Base-by-base conservation (phyloP, 1,140 invertebrate genomes). In the Phortica variegata region DNA sequence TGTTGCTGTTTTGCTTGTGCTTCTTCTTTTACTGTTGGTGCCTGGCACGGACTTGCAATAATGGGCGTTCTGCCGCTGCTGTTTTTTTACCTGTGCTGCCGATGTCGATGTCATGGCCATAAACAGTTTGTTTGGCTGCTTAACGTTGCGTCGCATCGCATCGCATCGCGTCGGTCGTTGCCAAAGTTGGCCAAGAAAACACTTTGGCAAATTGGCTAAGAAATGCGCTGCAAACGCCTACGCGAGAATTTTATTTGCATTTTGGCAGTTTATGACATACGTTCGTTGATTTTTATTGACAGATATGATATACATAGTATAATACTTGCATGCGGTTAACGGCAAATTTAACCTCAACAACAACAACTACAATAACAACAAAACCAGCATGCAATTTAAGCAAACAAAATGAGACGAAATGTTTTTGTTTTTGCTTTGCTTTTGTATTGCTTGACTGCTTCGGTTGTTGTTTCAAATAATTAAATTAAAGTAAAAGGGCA, bases 161-260 rank as follows among this genome's bases (percentile, higher is more conserved):
- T 37, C 42, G 34, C 33, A 51, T 43, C n/a, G n/a, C n/a, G n/a
- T n/a, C n/a, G n/a, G n/a, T n/a, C n/a, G n/a, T n/a, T n/a, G n/a
- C n/a, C n/a, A n/a, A n/a, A n/a, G n/a, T n/a, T n/a, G n/a, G n/a
- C n/a, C n/a, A 31, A 47, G 23, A 40, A 68, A 66, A 68, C 60
- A 68, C 63, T 68, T 68, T 68, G 60, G 46, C 56, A 66, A 66
- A 66, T 66, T 66, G 62, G 62, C 52, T 51, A 66, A 66, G 56
- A 60, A 66, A 60, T 60, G 52, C 43, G 5, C 5, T 6, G 18
- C 13, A 12, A 16, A 38, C 36, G 36, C 36, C 36, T 38, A 17
- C 36, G 15, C 36, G 36, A 12, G 6, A 38, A 38, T 38, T 17
- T 38, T 16, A 38, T 38, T 38, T 38, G 36, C 36, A 17, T 17